phyloP scores from a whole-genome alignment of 2,113 vertebrate genomes.

The Spilogale gracilis region DNA sequence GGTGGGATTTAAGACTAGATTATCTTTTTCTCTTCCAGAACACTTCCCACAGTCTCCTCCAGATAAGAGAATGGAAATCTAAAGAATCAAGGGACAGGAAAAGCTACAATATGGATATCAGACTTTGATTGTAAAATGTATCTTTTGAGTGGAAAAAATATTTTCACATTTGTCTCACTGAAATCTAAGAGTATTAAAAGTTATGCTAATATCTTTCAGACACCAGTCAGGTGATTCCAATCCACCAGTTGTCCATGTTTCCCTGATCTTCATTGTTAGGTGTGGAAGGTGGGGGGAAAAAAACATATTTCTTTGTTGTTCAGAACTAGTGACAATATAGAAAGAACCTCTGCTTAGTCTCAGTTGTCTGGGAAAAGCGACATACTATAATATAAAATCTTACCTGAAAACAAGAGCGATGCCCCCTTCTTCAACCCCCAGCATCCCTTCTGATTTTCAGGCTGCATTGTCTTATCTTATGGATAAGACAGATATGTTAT shows the following conservation, averaged over 20 bases:
- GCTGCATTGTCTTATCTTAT: slow-evolving; percentile 38
- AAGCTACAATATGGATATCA: background rate
- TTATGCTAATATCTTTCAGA: slow-evolving; percentile 35
- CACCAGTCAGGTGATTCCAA: background rate
- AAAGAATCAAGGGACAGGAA: background rate
- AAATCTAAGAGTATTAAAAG: slow-evolving; percentile 46
- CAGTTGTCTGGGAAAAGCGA: slow-evolving; percentile 7
- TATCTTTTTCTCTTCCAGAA: background rate
- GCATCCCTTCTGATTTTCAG: background rate
- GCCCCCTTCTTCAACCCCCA: background rate
- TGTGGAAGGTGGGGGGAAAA: background rate
- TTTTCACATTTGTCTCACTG: background rate
- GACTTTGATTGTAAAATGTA: background rate
- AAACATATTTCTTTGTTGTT: slow-evolving; percentile 48
- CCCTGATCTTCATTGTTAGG: background rate
- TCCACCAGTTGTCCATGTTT: background rate
- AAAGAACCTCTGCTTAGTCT: slow-evolving; percentile 43
- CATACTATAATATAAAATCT: slow-evolving; percentile 55
- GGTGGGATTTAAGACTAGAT: background rate
- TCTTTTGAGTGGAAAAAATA: background rate
- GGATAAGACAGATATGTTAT: slow-evolving; percentile 10
- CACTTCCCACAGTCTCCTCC: background rate
- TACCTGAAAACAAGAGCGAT: background rate
- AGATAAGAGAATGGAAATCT: background rate
- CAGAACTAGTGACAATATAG: slow-evolving; percentile 35